Evolutionary conservation across 2,888 invertebrate genomes (phyloP).

Genomic region (Artemia sinica): DNA sequence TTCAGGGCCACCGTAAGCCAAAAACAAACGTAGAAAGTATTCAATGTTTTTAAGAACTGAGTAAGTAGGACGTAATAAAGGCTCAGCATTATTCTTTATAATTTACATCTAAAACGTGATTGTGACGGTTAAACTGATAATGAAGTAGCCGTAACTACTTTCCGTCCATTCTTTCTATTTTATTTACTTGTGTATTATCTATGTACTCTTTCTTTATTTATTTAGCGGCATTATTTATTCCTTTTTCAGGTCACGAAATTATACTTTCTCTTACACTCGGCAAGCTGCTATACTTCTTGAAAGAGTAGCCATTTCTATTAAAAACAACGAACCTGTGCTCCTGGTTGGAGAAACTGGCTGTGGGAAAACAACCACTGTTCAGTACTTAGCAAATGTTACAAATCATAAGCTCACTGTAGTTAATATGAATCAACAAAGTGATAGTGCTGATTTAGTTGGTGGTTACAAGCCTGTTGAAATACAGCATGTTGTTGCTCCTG

Average conservation of each 20-base stretch:
- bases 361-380: constrained; percentile 88
- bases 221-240: not conserved
- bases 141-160: too few relatives aligned
- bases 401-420: constrained; percentile 73
- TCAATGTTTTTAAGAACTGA: too few relatives aligned
- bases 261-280: constrained; percentile 57
- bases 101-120: too few relatives aligned
- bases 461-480: constrained; percentile 88
- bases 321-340: constrained; percentile 68
- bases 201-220: not conserved
- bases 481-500: constrained; percentile 58
- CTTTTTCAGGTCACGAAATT: constrained; percentile 1
- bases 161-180: not conserved
- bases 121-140: too few relatives aligned
- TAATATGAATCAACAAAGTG: constrained; percentile 98
- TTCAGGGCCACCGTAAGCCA: too few relatives aligned
- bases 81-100: too few relatives aligned
- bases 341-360: constrained; percentile 96
- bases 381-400: constrained; percentile 56
- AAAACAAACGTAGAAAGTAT: too few relatives aligned
- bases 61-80: too few relatives aligned
- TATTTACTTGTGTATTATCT: not conserved
- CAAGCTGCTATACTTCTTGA: constrained; percentile 67
- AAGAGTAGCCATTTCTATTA: constrained; percentile 64
- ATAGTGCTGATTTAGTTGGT: constrained; percentile 85